These are phyloP conservation scores for Petrocephalus microphthalmus DNA, from an alignment of 2,113 vertebrate species.

Conservation along the genomic window DNA sequence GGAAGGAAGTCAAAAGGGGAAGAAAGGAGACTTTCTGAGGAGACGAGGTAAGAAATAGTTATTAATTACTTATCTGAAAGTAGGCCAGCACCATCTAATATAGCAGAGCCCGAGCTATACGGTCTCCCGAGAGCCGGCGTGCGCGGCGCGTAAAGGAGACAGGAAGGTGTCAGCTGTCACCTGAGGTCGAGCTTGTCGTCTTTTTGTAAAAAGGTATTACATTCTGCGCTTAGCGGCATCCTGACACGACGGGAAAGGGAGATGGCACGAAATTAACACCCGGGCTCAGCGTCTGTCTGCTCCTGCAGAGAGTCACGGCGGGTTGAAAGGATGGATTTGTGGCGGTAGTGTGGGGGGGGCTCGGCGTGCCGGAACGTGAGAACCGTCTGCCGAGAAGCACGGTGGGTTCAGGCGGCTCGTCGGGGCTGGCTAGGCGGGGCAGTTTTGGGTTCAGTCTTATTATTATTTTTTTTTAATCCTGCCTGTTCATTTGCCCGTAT, in stretches of 20 bases:
- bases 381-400: background rate
- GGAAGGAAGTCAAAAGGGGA: background rate
- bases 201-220: background rate
- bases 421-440: background rate
- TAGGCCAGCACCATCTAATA: background rate
- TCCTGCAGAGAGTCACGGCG: background rate
- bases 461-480: background rate
- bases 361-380: background rate
- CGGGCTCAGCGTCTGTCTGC: background rate
- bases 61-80: background rate
- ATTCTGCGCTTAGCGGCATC: background rate
- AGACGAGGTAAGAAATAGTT: constrained; percentile 1
- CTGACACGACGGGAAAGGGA: background rate
- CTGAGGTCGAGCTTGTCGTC: background rate
- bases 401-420: background rate
- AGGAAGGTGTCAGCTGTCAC: background rate
- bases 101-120: background rate
- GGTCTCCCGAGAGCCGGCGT: background rate
- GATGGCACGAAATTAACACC: constrained; percentile 2
- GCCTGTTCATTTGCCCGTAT: background rate
- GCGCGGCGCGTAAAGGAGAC: background rate
- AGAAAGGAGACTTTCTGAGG: constrained; percentile 4
- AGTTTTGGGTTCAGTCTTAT: background rate
- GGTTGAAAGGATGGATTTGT: background rate
- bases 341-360: background rate